phyloP scores from a whole-genome alignment of 2,797 vertebrate species.

The Clarias laeviceps region DNA sequence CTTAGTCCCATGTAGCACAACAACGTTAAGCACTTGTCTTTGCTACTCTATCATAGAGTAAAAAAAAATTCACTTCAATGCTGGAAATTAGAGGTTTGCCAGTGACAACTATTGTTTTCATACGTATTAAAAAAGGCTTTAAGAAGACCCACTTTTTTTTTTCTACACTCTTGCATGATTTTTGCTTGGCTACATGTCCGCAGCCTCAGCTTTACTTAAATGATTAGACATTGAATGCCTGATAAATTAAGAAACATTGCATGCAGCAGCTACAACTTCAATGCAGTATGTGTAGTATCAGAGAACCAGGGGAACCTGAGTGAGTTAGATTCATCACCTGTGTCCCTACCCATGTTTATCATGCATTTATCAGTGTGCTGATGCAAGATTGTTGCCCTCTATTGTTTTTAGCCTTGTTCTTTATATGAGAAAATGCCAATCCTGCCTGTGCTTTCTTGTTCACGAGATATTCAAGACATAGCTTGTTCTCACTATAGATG shows the following conservation, averaged over 20 bases:
- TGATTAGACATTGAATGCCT: not conserved
- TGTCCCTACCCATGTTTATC: not conserved
- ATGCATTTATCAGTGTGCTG: not conserved
- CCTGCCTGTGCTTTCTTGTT: not conserved
- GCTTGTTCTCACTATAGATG: not conserved
- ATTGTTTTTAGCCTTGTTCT: not conserved
- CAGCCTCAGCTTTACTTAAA: not conserved
- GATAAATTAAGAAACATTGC: not conserved
- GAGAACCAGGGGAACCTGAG: not conserved
- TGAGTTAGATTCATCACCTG: not conserved
- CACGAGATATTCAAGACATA: not conserved
- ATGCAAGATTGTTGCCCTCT: not conserved
- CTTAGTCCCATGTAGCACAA: conserved; percentile 44
- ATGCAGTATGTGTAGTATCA: not conserved
- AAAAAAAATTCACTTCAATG: conserved; percentile 1
- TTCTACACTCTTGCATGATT: not conserved
- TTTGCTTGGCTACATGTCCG: not conserved
- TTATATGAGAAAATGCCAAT: not conserved
- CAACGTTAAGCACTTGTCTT: conserved; percentile 52
- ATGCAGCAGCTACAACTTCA: not conserved
- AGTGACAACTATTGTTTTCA: conserved; percentile 29
- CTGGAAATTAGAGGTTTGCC: conserved; percentile 39
- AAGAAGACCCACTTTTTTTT: not conserved
- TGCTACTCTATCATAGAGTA: conserved; percentile 33
- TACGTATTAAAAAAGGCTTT: not conserved